Conservation (phyloP, 2,888 invertebrate species). For the Pinctada fucata region DNA sequence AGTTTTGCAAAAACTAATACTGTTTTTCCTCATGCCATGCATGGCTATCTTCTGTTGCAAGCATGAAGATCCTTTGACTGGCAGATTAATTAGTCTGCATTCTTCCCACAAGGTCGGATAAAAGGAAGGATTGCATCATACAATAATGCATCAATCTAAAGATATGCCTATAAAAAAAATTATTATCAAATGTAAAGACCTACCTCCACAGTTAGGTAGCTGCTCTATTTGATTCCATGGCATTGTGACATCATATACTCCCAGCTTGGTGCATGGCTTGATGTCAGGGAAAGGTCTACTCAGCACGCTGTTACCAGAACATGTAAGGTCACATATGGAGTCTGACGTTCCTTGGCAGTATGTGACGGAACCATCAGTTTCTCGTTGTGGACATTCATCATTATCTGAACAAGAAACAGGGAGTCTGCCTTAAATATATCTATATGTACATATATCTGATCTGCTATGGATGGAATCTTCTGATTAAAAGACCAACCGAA, state of each 20-base stretch:
- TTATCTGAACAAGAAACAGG: slow-evolving; percentile 30
- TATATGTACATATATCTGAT: neutral
- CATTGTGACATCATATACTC: slow-evolving; percentile 34
- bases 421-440: neutral
- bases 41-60: no score
- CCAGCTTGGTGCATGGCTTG: slow-evolving; percentile 44
- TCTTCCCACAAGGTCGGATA: no score
- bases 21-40: no score
- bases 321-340: slow-evolving; percentile 34
- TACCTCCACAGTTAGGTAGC: slow-evolving; percentile 44
- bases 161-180: no score
- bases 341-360: slow-evolving; percentile 4
- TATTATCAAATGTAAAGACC: neutral
- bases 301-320: slow-evolving; percentile 13
- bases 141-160: no score
- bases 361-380: neutral
- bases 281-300: slow-evolving; percentile 35
- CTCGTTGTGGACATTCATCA: slow-evolving; percentile 34
- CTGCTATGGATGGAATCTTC: no score
- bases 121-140: no score
- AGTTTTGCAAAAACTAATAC: no score
- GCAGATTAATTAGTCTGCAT: no score
- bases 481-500: no score
- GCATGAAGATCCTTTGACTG: no score
- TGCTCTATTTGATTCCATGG: slow-evolving; percentile 10